Evolutionary conservation across 2,888 invertebrate species (phyloP).

Genomic region (Lepeophtheirus nordmannii): DNA sequence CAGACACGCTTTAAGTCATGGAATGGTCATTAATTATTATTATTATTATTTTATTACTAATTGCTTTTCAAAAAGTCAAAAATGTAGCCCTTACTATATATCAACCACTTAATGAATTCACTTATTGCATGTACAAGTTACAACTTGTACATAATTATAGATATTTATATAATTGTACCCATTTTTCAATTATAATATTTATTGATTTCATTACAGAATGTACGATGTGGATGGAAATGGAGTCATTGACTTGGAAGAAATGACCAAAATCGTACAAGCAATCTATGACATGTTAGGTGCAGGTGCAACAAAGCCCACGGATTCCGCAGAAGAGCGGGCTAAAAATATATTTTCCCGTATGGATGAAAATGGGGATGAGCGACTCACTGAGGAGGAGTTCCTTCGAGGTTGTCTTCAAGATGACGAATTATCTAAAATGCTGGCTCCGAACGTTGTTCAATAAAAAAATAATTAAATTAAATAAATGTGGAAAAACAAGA

Average conservation of each 20-base stretch:
- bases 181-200: no score
- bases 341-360: constrained; percentile 98
- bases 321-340: constrained; percentile 90
- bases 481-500: no score
- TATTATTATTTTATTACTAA: no score
- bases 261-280: constrained; percentile 98
- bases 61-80: no score
- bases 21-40: no score
- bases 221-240: constrained; percentile 97
- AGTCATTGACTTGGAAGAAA: constrained; percentile 93
- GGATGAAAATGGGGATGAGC: constrained; percentile 98
- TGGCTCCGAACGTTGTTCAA: constrained; percentile 46
- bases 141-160: no score
- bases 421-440: constrained; percentile 84
- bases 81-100: no score
- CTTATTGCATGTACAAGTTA: no score
- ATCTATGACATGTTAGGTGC: constrained; percentile 99
- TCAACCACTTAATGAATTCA: no score
- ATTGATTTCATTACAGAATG: constrained; percentile 46
- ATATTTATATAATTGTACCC: no score
- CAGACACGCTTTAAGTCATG: no score
- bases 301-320: constrained; percentile 82
- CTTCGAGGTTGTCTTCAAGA: constrained; percentile 93
- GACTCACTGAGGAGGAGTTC: constrained; percentile 93
- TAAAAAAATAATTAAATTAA: neutral